Percentiles rank a stretch among this genome's conserved stretches.
Evolutionary conservation across 1,140 invertebrate species (phyloP).

Genomic region (Ostrea edulis): DNA sequence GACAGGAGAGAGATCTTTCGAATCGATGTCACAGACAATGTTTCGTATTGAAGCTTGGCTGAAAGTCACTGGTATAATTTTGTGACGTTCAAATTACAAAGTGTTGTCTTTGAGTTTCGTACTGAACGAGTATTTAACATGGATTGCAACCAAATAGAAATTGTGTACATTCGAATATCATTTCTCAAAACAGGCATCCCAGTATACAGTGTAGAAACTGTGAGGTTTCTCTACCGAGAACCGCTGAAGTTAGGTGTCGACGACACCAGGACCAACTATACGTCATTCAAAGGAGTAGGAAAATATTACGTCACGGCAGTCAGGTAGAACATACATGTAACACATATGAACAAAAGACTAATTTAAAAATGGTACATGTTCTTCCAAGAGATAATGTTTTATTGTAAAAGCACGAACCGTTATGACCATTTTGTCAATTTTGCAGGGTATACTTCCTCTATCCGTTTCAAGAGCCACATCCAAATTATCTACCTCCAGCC

Average conservation of each 20-base stretch:
- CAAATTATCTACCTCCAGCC: conserved; percentile 38
- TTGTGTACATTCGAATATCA: background rate
- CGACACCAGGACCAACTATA: background rate
- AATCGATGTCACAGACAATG: conserved; percentile 61
- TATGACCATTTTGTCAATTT: background rate
- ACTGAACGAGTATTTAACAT: no score
- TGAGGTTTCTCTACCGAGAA: conserved; percentile 38
- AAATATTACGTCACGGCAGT: conserved; percentile 45
- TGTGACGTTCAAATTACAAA: no score
- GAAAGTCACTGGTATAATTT: conserved; percentile 46
- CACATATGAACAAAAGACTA: no score
- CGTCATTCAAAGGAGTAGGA: background rate
- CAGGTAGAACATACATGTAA: conserved; percentile 13
- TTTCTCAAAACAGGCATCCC: conserved; percentile 30
- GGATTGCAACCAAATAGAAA: no score
- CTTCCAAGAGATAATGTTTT: no score
- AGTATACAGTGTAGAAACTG: conserved; percentile 43
- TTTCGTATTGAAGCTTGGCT: conserved; percentile 57
- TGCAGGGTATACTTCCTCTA: conserved; percentile 51
- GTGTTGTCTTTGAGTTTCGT: background rate
- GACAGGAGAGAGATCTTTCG: conserved; percentile 50
- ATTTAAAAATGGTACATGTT: no score
- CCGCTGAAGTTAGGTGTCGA: background rate
- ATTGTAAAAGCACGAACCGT: no score
- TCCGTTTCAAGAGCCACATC: conserved; percentile 47